Evolutionary conservation across 2,888 invertebrate species (phyloP).

Genomic region (Pelosia muscerda): DNA sequence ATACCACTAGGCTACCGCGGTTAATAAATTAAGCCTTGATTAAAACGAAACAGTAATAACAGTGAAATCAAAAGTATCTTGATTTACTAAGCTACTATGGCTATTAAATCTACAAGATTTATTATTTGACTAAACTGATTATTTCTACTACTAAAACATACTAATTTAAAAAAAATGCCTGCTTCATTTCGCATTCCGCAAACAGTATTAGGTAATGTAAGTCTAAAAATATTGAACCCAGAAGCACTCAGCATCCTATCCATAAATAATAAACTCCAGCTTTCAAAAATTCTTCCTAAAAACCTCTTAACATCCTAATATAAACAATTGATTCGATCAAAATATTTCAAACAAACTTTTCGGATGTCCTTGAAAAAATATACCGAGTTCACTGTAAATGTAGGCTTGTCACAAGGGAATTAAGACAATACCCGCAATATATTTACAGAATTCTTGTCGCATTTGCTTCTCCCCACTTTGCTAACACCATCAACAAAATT

Average conservation of each 20-base stretch:
- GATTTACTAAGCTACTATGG: too few relatives aligned
- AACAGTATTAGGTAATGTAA: too few relatives aligned
- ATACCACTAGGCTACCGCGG: too few relatives aligned
- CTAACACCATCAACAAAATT: constrained; percentile 30
- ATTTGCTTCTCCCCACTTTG: constrained; percentile 16
- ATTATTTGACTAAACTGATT: not conserved
- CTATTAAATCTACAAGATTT: not conserved
- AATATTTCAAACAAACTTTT: not conserved
- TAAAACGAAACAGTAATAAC: too few relatives aligned
- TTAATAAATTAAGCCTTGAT: too few relatives aligned
- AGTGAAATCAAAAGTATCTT: too few relatives aligned
- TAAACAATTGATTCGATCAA: not conserved
- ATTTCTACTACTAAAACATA: too few relatives aligned
- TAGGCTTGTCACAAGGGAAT: not conserved
- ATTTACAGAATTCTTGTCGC: constrained; percentile 5
- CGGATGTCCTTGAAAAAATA: not conserved
- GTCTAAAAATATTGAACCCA: too few relatives aligned
- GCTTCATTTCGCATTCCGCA: too few relatives aligned
- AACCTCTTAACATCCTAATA: not conserved
- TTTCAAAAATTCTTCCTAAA: not conserved
- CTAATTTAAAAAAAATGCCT: not conserved
- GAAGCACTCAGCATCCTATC: not conserved
- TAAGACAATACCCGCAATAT: not conserved
- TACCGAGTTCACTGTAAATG: not conserved
- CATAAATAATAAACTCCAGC: not conserved